Conservation (phyloP, 1,140 invertebrate species). For the Mamestra configurata region DNA sequence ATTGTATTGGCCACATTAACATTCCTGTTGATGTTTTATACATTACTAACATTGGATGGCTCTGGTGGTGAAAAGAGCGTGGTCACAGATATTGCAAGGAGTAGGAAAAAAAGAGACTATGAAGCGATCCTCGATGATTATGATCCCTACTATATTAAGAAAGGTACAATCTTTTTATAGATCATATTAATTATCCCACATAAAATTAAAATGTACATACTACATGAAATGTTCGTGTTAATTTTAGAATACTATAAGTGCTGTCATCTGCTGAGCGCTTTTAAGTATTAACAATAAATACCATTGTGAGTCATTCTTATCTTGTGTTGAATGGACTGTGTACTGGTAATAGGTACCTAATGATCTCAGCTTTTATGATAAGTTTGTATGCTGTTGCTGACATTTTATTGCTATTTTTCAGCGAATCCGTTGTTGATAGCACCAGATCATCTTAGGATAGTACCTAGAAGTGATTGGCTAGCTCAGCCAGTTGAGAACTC, state of each 20-base stretch:
- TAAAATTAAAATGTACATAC: neutral
- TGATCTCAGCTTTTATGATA: neutral
- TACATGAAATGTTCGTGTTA: neutral
- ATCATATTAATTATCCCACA: neutral
- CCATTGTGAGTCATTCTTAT: neutral
- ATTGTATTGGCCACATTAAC: constrained; percentile 66
- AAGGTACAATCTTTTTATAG: constrained; percentile 41
- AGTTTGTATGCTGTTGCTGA: neutral
- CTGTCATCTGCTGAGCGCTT: neutral
- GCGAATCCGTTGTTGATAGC: constrained; percentile 72
- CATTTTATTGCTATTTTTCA: constrained; percentile 61
- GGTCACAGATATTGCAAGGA: neutral
- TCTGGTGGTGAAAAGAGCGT: constrained; percentile 46
- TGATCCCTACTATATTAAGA: constrained; percentile 20
- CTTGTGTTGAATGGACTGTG: neutral
- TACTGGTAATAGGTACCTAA: neutral
- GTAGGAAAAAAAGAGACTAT: constrained; percentile 35
- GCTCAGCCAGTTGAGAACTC: constrained; percentile 88
- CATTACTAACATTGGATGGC: constrained; percentile 70
- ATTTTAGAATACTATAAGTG: neutral
- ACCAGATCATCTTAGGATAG: constrained; percentile 75
- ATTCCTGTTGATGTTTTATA: constrained; percentile 65
- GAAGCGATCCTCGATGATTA: constrained; percentile 30
- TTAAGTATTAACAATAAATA: constrained; percentile 1
- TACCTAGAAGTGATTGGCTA: constrained; percentile 88